These are phyloP conservation scores for Thryonomys swinderianus DNA, from an alignment of 2,113 vertebrate species.

Conservation along the genomic window DNA sequence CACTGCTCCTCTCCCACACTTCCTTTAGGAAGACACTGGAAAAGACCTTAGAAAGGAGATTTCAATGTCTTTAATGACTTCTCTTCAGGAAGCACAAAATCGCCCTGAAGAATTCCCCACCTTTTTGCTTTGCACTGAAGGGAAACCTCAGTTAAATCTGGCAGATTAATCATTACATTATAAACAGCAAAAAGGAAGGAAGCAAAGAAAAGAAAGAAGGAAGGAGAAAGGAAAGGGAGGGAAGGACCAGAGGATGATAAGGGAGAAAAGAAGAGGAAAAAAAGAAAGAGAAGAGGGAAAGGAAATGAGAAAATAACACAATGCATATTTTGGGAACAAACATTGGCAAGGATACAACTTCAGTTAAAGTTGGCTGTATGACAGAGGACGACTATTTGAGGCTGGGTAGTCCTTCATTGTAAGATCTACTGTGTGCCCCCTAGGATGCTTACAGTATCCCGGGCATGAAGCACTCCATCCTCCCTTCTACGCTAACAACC, in stretches of 20 bases:
- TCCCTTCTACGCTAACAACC: not conserved
- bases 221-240: not conserved
- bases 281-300: not conserved
- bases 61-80: not conserved
- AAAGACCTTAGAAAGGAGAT: not conserved
- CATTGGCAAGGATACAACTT: not conserved
- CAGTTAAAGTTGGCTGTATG: not conserved
- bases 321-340: not conserved
- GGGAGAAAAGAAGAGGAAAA: not conserved
- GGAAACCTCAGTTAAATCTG: not conserved
- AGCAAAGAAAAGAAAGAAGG: not conserved
- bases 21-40: not conserved
- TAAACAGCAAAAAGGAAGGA: not conserved
- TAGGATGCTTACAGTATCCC: not conserved
- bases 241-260: not conserved
- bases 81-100: slow-evolving; percentile 1
- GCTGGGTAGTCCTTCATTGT: not conserved
- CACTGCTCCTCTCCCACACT: not conserved
- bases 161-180: not conserved
- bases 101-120: not conserved
- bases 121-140: not conserved
- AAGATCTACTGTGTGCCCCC: not conserved
- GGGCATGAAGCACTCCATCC: not conserved
- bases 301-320: not conserved
- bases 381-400: not conserved